phyloP scores from a whole-genome alignment of 1,140 invertebrate genomes.

The Drosophila ohnishii region DNA sequence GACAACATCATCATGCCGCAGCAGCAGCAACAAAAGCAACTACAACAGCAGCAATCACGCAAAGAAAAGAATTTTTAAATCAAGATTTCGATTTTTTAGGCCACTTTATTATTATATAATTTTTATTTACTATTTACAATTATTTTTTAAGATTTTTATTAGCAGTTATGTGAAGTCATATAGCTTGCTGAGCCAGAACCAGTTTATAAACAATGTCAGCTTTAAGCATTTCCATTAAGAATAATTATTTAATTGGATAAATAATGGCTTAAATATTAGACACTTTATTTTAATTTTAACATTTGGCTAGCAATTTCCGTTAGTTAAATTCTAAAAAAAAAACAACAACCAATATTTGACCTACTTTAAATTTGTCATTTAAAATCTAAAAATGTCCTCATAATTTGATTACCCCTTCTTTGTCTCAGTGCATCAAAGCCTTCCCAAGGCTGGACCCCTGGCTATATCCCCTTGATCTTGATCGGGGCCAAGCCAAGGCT shows the following conservation, averaged over 20 bases:
- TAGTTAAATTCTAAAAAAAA: not conserved
- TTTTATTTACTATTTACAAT: not conserved
- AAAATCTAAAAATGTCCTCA: not conserved
- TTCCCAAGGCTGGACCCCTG: slow-evolving; percentile 27
- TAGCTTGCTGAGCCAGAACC: not conserved
- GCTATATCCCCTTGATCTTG: slow-evolving; percentile 65
- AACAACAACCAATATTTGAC: not conserved
- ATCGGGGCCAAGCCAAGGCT: slow-evolving; percentile 30
- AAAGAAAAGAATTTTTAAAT: not conserved
- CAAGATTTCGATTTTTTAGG: no score
- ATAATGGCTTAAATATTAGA: not conserved
- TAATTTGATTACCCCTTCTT: not conserved
- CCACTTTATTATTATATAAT: not conserved
- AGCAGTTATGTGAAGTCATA: not conserved
- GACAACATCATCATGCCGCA: slow-evolving; percentile 74
- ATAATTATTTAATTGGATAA: not conserved
- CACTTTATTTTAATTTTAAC: not conserved
- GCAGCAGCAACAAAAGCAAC: slow-evolving; percentile 35
- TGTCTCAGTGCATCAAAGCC: slow-evolving; percentile 18
- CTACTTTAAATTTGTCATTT: not conserved
- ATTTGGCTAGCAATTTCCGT: not conserved
- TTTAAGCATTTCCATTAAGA: not conserved
- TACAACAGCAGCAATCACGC: slow-evolving; percentile 10
- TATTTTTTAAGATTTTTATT: not conserved
- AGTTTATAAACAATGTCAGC: not conserved